A percentile compares a stretch with the other conserved stretches of the same genome.
phyloP scores from a whole-genome alignment of 1,140 invertebrate species.

The Atta cephalotes region DNA sequence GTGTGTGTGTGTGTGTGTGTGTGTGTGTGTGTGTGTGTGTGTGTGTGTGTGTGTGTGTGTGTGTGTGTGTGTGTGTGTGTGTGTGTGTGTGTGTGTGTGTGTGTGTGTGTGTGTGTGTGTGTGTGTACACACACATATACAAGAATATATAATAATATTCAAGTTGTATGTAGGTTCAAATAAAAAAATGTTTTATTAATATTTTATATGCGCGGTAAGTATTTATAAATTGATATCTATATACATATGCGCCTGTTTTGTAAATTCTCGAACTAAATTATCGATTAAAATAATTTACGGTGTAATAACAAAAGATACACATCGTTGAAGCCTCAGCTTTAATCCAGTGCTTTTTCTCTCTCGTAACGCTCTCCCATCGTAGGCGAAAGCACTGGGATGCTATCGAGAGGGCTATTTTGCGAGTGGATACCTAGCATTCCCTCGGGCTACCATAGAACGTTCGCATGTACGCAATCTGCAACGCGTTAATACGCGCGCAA shows the following conservation, averaged over 20 bases:
- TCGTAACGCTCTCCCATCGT: slow-evolving; percentile 14
- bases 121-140: no score
- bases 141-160: no score
- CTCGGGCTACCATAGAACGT: slow-evolving; percentile 66
- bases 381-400: slow-evolving; percentile 11
- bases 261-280: not conserved
- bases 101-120: no score
- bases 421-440: slow-evolving; percentile 70
- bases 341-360: slow-evolving; percentile 56
- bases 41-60: no score
- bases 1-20: no score
- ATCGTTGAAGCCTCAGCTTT: slow-evolving; percentile 9
- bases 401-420: slow-evolving; percentile 69
- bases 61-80: no score
- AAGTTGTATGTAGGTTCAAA: not conserved
- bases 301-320: not conserved
- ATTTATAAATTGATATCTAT: not conserved
- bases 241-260: not conserved
- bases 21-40: no score
- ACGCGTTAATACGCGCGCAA: slow-evolving; percentile 41
- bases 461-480: slow-evolving; percentile 63
- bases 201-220: not conserved
- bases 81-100: no score
- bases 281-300: slow-evolving; percentile 18
- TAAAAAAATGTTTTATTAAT: slow-evolving; percentile 1